These are phyloP conservation scores for Stigmatopora nigra DNA, from an alignment of 2,113 vertebrate species.

Conservation along the genomic window DNA sequence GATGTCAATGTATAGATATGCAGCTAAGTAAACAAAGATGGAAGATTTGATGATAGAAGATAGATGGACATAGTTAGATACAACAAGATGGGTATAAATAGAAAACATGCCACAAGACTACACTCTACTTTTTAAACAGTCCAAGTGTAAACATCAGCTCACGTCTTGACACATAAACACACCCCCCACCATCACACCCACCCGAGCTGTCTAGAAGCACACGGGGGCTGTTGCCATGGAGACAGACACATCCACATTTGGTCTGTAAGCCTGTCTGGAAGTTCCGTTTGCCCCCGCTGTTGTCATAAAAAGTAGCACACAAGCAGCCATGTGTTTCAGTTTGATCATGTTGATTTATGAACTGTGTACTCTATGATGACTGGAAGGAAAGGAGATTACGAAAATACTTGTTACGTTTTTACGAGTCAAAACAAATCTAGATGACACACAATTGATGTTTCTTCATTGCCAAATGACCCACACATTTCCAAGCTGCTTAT, in stretches of 20 bases:
- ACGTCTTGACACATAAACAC: constrained; percentile 27
- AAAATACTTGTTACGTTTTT: constrained; percentile 15
- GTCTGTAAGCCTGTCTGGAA: constrained; percentile 9
- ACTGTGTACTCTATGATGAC: constrained; percentile 34
- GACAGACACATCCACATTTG: constrained; percentile 54
- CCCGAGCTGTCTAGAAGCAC: constrained; percentile 11
- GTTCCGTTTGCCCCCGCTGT: constrained; percentile 36
- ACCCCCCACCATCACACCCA: constrained; percentile 1
- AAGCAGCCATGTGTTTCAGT: constrained; percentile 46
- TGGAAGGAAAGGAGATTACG: constrained; percentile 18
- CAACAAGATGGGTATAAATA: background rate
- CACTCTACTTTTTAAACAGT: background rate
- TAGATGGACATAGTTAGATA: background rate
- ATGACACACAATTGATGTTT: constrained; percentile 37
- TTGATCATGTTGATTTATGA: constrained; percentile 58
- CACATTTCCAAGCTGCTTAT: no score
- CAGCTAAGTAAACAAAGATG: background rate
- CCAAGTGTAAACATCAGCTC: constrained; percentile 37
- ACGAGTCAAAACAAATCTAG: constrained; percentile 22
- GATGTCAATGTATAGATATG: background rate
- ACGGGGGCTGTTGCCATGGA: constrained; percentile 49
- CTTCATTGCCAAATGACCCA: background rate
- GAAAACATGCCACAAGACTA: background rate
- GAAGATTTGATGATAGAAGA: no score
- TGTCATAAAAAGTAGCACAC: constrained; percentile 46